These are phyloP conservation scores for Tholera decimalis DNA, from an alignment of 2,888 invertebrate genomes.

Conservation along the genomic window DNA sequence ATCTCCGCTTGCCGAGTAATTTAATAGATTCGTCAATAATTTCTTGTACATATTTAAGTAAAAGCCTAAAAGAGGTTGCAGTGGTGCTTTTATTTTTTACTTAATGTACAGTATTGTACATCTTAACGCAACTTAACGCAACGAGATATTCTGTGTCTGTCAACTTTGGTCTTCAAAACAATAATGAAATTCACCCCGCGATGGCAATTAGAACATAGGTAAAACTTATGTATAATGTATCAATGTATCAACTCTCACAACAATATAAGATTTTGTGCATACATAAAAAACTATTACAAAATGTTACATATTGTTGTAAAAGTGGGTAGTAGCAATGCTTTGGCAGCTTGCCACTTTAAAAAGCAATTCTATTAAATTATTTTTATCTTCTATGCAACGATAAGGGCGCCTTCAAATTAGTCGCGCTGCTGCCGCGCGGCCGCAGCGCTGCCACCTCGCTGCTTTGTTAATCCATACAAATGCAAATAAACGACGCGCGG, in stretches of 20 bases:
- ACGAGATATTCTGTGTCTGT: not conserved
- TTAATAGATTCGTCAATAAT: not conserved
- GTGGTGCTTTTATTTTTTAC: not conserved
- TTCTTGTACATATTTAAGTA: not conserved
- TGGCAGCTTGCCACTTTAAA: conserved; percentile 24
- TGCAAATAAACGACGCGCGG: no score
- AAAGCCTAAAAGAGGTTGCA: not conserved
- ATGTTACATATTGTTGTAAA: conserved; percentile 2
- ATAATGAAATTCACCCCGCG: not conserved
- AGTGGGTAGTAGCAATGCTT: not conserved
- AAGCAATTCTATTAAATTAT: conserved; percentile 8
- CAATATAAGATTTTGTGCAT: not conserved
- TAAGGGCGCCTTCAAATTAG: no score
- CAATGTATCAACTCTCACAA: not conserved
- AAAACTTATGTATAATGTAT: not conserved
- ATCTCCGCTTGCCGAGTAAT: not conserved
- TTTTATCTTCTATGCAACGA: conserved; percentile 8
- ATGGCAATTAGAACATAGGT: not conserved
- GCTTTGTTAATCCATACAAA: no score
- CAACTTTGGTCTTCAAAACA: not conserved
- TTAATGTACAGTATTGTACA: not conserved
- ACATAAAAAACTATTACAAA: conserved; percentile 12
- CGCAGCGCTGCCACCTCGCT: no score
- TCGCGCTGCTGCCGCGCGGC: no score
- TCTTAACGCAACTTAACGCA: not conserved